Evolutionary conservation across 2,888 invertebrate species (phyloP).

Genomic region (Acleris emargana): DNA sequence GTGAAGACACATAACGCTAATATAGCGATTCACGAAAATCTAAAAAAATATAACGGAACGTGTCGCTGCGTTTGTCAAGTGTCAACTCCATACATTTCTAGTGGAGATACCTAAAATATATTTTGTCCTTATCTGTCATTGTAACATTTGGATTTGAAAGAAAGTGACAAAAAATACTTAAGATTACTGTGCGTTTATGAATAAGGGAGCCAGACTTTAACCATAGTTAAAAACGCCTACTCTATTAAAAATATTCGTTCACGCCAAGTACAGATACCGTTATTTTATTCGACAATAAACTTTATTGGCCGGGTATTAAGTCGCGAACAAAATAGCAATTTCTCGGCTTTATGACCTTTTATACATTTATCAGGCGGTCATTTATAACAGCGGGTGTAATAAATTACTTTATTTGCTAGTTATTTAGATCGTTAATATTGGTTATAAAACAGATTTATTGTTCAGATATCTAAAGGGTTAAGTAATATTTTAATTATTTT

Average conservation of each 20-base stretch:
- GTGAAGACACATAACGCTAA: too few species aligned
- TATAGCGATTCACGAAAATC: too few species aligned
- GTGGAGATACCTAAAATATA: too few species aligned
- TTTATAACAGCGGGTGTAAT: slow-evolving; percentile 20
- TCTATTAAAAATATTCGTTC: slow-evolving; percentile 1
- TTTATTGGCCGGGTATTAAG: slow-evolving; percentile 13
- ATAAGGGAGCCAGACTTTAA: too few species aligned
- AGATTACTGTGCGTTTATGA: too few species aligned
- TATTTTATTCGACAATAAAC: slow-evolving; percentile 25
- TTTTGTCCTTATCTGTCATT: too few species aligned
- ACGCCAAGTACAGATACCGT: neutral
- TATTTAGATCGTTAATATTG: slow-evolving; percentile 16
- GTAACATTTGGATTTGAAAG: too few species aligned
- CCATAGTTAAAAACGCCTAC: neutral
- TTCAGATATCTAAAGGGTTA: neutral
- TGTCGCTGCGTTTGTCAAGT: too few species aligned
- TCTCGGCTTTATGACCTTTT: slow-evolving; percentile 19
- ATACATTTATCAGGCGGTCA: slow-evolving; percentile 12
- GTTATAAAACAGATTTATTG: slow-evolving; percentile 19
- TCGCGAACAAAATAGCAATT: slow-evolving; percentile 17
- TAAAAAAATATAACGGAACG: too few species aligned
- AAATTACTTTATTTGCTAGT: slow-evolving; percentile 30
- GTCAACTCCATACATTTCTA: too few species aligned
- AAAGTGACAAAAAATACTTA: too few species aligned
- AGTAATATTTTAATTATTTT: neutral